Evolutionary conservation across 2,888 invertebrate species (phyloP).

Genomic region (Ectropis crepuscularia): DNA sequence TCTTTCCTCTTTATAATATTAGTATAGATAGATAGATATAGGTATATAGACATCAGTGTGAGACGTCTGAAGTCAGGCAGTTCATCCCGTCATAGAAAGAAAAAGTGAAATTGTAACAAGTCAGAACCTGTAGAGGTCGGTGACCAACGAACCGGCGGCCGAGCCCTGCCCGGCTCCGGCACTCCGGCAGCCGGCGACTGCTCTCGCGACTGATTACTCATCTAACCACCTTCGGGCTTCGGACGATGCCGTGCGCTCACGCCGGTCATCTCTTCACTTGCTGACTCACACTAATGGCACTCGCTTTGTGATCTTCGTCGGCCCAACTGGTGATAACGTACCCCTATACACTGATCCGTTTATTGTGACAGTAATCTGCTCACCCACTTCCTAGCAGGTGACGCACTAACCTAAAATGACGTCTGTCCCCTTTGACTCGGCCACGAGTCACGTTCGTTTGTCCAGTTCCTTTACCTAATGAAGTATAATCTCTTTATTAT

Average conservation of each 20-base stretch:
- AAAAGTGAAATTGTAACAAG: constrained; percentile 82
- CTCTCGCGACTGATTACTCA: constrained; percentile 73
- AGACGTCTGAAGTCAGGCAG: constrained; percentile 12
- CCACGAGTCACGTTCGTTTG: constrained; percentile 45
- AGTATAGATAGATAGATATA: too few species aligned
- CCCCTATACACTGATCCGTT: constrained; percentile 19
- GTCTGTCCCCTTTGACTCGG: constrained; percentile 56
- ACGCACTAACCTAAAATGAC: constrained; percentile 48
- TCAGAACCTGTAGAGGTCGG: constrained; percentile 80
- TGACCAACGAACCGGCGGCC: constrained; percentile 64
- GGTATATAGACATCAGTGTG: background rate
- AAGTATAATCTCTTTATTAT: constrained; percentile 25
- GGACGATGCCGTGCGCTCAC: constrained; percentile 46
- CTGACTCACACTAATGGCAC: constrained; percentile 53
- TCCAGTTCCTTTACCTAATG: constrained; percentile 36
- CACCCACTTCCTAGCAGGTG: constrained; percentile 30
- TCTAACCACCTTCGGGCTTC: constrained; percentile 59
- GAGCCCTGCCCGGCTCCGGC: constrained; percentile 49
- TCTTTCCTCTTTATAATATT: too few species aligned
- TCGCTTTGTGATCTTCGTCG: constrained; percentile 37
- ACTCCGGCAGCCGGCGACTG: constrained; percentile 64
- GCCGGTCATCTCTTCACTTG: constrained; percentile 39
- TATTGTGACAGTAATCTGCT: constrained; percentile 9
- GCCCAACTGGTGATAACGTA: constrained; percentile 10
- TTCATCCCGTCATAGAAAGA: constrained; percentile 54